A percentile compares a stretch with the other conserved stretches of the same genome.
Conservation (phyloP, 2,113 vertebrate species). For the Cyanocitta stelleri region DNA sequence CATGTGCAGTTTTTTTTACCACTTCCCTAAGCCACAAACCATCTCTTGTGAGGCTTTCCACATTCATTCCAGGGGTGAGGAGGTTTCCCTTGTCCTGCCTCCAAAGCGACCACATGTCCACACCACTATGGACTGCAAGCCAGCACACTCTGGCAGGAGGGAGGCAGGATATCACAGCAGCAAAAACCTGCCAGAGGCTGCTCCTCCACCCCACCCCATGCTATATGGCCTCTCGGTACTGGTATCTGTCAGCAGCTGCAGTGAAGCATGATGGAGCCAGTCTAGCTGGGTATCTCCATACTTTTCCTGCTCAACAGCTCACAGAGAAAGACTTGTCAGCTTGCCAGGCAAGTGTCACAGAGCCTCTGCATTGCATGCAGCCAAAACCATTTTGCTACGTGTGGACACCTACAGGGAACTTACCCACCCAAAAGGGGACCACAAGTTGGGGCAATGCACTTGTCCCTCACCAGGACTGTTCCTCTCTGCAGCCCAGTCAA, state of each 20-base stretch:
- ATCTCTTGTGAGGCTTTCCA: background rate
- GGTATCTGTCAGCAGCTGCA: background rate
- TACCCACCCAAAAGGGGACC: background rate
- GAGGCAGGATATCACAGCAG: accelerated
- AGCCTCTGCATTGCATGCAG: background rate
- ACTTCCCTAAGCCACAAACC: background rate
- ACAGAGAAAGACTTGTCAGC: background rate
- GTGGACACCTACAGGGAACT: background rate
- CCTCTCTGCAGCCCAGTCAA: background rate
- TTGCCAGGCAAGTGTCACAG: background rate
- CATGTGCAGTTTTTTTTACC: background rate
- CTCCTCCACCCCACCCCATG: background rate
- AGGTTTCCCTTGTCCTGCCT: background rate
- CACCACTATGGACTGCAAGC: background rate
- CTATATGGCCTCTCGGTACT: background rate
- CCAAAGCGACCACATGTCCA: background rate
- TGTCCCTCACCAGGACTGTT: background rate
- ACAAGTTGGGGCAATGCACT: background rate
- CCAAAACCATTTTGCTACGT: background rate
- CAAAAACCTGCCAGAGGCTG: background rate
- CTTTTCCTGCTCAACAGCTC: background rate
- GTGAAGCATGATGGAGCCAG: background rate
- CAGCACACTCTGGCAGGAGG: background rate
- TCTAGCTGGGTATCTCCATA: background rate
- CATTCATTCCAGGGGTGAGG: background rate